Conservation (phyloP, 1,140 invertebrate genomes). For the Diprion similis region DNA sequence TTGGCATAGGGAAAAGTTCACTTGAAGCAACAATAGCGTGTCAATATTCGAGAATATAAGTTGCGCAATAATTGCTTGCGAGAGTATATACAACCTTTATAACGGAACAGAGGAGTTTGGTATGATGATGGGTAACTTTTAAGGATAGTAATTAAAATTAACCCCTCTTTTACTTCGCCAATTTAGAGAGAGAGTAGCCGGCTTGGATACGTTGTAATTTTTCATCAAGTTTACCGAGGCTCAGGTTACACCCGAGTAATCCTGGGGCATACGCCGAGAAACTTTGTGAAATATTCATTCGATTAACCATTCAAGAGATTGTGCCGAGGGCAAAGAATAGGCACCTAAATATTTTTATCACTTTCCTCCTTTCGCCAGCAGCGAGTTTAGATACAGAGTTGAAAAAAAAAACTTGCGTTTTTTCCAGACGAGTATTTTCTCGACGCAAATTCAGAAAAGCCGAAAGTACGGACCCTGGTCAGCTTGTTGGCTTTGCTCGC, state of each 20-base stretch:
- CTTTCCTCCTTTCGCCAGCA: no score
- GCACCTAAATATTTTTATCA: no score
- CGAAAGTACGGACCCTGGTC: no score
- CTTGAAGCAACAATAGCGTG: no score
- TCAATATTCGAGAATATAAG: no score
- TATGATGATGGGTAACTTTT: background rate
- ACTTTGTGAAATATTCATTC: background rate
- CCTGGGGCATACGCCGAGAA: background rate
- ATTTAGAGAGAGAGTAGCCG: background rate
- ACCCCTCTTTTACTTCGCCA: background rate
- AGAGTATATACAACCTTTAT: background rate
- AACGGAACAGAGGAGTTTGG: background rate
- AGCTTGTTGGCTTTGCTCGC: background rate
- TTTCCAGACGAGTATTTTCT: no score
- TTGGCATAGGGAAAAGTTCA: no score
- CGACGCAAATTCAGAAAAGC: no score
- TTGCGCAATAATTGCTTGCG: no score
- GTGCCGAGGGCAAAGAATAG: no score
- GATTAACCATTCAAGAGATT: background rate
- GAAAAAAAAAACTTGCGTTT: no score
- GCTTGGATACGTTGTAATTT: background rate
- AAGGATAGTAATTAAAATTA: background rate
- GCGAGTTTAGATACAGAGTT: no score
- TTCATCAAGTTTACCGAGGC: background rate
- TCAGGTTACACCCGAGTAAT: constrained; percentile 3